These are phyloP conservation scores for Hermaeophaga mercurialis DNA, from an alignment of 2,888 invertebrate genomes.

Conservation along the genomic window DNA sequence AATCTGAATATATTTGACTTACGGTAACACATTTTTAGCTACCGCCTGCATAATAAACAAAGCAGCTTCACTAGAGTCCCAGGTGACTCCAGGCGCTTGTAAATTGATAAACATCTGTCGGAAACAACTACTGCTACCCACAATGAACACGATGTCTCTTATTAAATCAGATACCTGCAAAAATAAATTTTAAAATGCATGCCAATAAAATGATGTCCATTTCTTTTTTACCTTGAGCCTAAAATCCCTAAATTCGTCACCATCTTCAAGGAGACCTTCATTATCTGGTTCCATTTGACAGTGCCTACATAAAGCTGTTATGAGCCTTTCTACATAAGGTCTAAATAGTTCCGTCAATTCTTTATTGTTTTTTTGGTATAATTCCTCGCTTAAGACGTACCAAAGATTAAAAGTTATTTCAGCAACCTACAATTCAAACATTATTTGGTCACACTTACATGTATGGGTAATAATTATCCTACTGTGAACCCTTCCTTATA, in stretches of 20 bases:
- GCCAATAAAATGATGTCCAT: background rate
- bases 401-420: constrained; percentile 95
- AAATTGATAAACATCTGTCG: constrained; percentile 86
- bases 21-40: constrained; percentile 94
- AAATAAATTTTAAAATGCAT: background rate
- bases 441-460: too few relatives aligned
- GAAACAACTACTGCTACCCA: constrained; percentile 91
- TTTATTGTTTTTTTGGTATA: constrained; percentile 87
- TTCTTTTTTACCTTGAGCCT: constrained; percentile 56
- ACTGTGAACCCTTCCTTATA: too few relatives aligned
- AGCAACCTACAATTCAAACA: constrained; percentile 57
- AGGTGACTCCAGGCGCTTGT: constrained; percentile 73
- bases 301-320: constrained; percentile 85
- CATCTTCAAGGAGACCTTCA: constrained; percentile 82
- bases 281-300: constrained; percentile 96
- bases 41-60: constrained; percentile 95
- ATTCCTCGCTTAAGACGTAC: constrained; percentile 92
- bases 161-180: constrained; percentile 88
- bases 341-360: constrained; percentile 81
- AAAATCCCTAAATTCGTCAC: constrained; percentile 84
- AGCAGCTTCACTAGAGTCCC: constrained; percentile 94
- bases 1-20: too few relatives aligned
- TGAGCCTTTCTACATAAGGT: constrained; percentile 89
- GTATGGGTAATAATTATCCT: too few relatives aligned
- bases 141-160: constrained; percentile 95